phyloP scores from a whole-genome alignment of 92 coral and sea anemone species.

The Anthopleura xanthogrammica region DNA sequence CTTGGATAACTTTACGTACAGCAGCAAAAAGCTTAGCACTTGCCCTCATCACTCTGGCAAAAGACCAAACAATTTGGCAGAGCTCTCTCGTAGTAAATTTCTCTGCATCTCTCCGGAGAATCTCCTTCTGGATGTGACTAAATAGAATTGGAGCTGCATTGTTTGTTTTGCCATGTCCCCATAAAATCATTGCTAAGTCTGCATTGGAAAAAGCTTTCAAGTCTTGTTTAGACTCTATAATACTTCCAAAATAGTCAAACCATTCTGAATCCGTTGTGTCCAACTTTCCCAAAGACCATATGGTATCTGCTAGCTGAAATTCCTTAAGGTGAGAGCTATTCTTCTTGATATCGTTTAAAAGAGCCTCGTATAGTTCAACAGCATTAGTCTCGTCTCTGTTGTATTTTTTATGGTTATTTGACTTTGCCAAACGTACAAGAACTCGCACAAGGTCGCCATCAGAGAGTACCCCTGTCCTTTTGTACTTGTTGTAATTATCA shows the following conservation, averaged over 20 bases:
- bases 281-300: slow-evolving; percentile 64
- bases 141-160: slow-evolving; percentile 45
- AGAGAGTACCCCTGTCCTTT: slow-evolving; percentile 10
- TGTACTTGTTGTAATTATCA: slow-evolving; percentile 10
- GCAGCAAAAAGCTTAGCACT: slow-evolving; percentile 75
- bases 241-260: slow-evolving; percentile 56
- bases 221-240: slow-evolving; percentile 40
- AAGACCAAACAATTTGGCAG: slow-evolving; percentile 81
- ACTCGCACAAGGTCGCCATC: slow-evolving; percentile 29
- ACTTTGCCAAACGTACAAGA: slow-evolving; percentile 40
- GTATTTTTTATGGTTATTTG: neutral
- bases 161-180: slow-evolving; percentile 71
- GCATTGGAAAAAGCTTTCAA: slow-evolving; percentile 57
- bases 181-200: slow-evolving; percentile 73
- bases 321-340: slow-evolving; percentile 35
- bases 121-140: slow-evolving; percentile 52
- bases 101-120: slow-evolving; percentile 53
- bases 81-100: slow-evolving; percentile 56
- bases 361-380: slow-evolving; percentile 10
- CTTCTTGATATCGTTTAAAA: slow-evolving; percentile 45
- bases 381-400: neutral
- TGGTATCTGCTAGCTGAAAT: slow-evolving; percentile 58
- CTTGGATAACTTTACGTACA: slow-evolving; percentile 53
- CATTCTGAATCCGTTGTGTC: slow-evolving; percentile 30
- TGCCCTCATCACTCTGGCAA: slow-evolving; percentile 55